Base-by-base conservation (phyloP, 2,888 invertebrate genomes). In the Drosophila flavopinicola region DNA sequence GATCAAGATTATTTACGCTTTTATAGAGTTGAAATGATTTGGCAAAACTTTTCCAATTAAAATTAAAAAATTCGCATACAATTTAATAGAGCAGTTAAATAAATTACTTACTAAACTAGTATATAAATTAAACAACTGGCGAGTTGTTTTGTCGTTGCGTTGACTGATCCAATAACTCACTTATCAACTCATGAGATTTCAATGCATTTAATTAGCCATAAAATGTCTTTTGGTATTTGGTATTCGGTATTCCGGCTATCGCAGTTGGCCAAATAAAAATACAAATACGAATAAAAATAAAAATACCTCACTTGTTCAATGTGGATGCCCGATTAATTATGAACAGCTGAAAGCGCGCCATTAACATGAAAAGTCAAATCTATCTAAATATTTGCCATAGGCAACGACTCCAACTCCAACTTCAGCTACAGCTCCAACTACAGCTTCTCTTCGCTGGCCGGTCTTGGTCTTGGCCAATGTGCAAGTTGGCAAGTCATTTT, bases 281-380 rank as follows among this genome's bases (percentile, higher is more conserved):
- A 76, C 80, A 83, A 83, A 83, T 85, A 76, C 80, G n/a, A 80
- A 80, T 76, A 83, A 78, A 58, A 80, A 80, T 76, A 83, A 78
- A 83, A 83, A 83, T 85, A 76, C 80, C 70, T 75, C 67, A 78
- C 80, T 83, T 84, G 75, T 83, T 73, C 64, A 69, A 58, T 69
- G 77, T 69, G 84, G 84, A 83, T 76, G 85, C 74, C 78, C 83
- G 83, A 83, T 83, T 83, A 83, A 83, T 83, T 83, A 85, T 83
- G 80, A 83, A 83, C 83, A 83, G 83, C 83, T 83, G 83, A 85
- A 85, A 83, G 83, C 82, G 80, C 85, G 85, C 85, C 83, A 83
- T 83, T 83, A 83, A 83, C 83, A 83, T 83, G 84, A 85, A 83
- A 85, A 83, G 85, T 83, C 83, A 83, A 80, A 80, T 83, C 86